These are phyloP conservation scores for Danio rerio DNA, from an alignment of 2,113 vertebrate species.

Conservation along the genomic window DNA sequence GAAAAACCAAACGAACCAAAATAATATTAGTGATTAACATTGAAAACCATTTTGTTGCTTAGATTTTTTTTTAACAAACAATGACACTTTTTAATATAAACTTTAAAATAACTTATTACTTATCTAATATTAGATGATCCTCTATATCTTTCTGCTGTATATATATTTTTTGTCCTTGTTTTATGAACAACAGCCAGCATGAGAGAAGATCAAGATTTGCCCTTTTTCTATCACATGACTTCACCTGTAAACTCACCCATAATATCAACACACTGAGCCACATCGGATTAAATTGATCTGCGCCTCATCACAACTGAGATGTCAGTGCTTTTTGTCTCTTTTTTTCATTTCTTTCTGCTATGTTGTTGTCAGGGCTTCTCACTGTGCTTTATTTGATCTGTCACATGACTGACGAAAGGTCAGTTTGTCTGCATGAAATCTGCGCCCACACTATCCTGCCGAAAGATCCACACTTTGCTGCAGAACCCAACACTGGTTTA, in stretches of 20 bases:
- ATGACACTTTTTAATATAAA: too few species aligned
- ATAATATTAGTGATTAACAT: too few species aligned
- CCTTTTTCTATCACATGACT: conserved; percentile 51
- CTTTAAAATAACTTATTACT: too few species aligned
- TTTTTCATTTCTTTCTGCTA: neutral
- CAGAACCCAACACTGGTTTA: neutral
- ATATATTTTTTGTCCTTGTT: conserved; percentile 23
- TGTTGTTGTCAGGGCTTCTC: neutral
- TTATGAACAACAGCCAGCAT: conserved; percentile 29
- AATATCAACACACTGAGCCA: neutral
- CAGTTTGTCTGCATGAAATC: conserved; percentile 9
- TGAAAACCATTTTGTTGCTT: too few species aligned
- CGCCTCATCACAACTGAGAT: neutral
- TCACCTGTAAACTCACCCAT: conserved; percentile 29
- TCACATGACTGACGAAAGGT: conserved; percentile 10
- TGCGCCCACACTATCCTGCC: neutral
- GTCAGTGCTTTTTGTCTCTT: neutral
- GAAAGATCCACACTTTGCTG: neutral
- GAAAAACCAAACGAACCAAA: too few species aligned
- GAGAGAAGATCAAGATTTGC: conserved; percentile 44
- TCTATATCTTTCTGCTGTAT: too few species aligned
- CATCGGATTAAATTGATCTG: neutral
- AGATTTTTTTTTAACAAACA: too few species aligned
- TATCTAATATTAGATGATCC: too few species aligned
- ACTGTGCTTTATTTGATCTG: neutral